Base-by-base conservation (phyloP, 1,140 invertebrate genomes). In the Caenorhabditis remanei region DNA sequence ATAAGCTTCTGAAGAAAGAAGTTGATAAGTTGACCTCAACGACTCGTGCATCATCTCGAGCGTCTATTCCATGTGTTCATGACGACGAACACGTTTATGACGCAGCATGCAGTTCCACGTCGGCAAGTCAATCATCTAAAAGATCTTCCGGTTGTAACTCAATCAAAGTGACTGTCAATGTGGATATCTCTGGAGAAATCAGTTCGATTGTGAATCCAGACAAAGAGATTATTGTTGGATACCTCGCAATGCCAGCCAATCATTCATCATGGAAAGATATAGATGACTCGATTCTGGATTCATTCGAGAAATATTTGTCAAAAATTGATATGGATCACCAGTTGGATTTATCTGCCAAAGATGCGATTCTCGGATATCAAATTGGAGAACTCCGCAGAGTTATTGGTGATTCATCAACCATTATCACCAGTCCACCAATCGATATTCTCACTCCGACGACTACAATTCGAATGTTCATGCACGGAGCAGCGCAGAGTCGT, bases 1-100 rank as follows among this genome's bases (percentile, higher is more conserved):
- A 99, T 96, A 94, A 96, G 90, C 96, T 96, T 90, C 93, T 99
- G 89, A 98, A 98, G 92, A 96, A 98, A 91, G 98, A 99, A 92
- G 99, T 99, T 93, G 97, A 98, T 91, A 94, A 97, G 53, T 94
- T 99, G 0, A 90, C 21, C n/a, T 21, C 85, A n/a, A 32, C 65
- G 4, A 79, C 86, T 43, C 63, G 89, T 2, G 87, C 89, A 19
- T 83, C 83, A 46, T 90, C 89, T 5, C 89, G 88, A 13, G 87
- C 84, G n/a, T 86, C 89, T 9, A 58, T 90, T 32, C 71, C 84
- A 48, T 61, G 32, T 43, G 41, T 85, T 24, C 83, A 90, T 53
- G 89, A 88, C 41, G 89, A 88, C 46, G 89, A 88, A 40, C 89
- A 82, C 43, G 79, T 89, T 41, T 87, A 87, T 71, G 86, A 87